Percentiles rank a stretch among this genome's conserved stretches.
phyloP scores from a whole-genome alignment of 1,140 invertebrate genomes.

The Aphelenchoides avenae region DNA sequence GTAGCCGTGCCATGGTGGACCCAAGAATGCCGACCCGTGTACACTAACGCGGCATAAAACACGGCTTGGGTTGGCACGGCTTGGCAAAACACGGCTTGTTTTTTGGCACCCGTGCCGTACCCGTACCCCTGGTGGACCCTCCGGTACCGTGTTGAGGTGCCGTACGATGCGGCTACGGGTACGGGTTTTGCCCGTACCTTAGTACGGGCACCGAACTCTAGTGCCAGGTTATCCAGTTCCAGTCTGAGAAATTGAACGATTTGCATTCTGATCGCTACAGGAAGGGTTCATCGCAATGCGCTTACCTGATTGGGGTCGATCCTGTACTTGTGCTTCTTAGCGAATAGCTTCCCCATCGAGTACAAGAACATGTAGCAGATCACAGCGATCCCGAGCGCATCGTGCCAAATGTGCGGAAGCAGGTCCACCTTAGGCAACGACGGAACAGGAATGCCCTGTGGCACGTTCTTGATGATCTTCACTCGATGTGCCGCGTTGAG shows the following conservation, averaged over 20 bases:
- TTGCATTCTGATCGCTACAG: neutral
- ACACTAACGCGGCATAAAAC: no score
- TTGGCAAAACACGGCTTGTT: no score
- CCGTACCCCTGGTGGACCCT: no score
- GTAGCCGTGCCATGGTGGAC: no score
- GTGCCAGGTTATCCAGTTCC: no score
- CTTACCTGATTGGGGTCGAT: slow-evolving; percentile 65
- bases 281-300: neutral
- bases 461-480: slow-evolving; percentile 62
- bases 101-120: no score
- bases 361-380: slow-evolving; percentile 65
- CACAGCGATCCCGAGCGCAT: slow-evolving; percentile 63
- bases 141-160: no score
- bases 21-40: no score
- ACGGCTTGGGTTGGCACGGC: no score
- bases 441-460: slow-evolving; percentile 61
- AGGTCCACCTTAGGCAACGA: slow-evolving; percentile 56
- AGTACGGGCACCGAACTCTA: no score
- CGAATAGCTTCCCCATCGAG: slow-evolving; percentile 66
- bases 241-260: no score
- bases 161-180: slow-evolving; percentile 8
- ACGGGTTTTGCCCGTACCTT: slow-evolving; percentile 13
- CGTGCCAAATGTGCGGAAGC: slow-evolving; percentile 47
- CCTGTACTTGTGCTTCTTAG: slow-evolving; percentile 65
- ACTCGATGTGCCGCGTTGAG: slow-evolving; percentile 61